Evolutionary conservation across 2,113 vertebrate species (phyloP).

Genomic region (Trachemys scripta): DNA sequence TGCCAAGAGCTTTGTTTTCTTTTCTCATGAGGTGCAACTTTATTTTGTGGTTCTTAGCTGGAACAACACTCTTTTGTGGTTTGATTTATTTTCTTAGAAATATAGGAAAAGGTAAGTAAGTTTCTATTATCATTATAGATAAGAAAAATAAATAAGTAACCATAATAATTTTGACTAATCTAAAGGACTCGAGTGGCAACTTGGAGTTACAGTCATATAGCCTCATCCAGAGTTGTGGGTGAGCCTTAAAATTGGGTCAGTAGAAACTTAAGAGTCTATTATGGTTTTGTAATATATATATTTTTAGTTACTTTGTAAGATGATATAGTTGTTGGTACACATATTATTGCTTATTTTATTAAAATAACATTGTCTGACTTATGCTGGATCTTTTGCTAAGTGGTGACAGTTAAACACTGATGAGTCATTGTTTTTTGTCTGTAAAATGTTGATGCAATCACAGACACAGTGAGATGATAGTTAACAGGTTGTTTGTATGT

Average conservation of each 20-base stretch:
- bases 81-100: neutral
- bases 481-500: neutral
- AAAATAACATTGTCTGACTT: neutral
- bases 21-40: neutral
- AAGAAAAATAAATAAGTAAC: neutral
- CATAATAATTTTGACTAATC: constrained; percentile 7
- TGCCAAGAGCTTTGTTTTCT: neutral
- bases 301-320: neutral
- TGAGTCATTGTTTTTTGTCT: neutral
- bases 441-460: neutral
- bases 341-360: neutral
- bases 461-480: neutral
- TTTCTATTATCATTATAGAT: neutral
- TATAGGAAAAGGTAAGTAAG: neutral
- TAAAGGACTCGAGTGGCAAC: neutral
- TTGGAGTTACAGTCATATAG: neutral
- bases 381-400: neutral
- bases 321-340: neutral
- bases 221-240: neutral
- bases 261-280: neutral
- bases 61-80: neutral
- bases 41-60: neutral
- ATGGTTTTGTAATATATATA: neutral
- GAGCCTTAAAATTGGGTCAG: neutral
- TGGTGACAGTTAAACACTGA: neutral